Conservation (phyloP, 2,888 invertebrate genomes). For the Mesodorylaimus sp. region DNA sequence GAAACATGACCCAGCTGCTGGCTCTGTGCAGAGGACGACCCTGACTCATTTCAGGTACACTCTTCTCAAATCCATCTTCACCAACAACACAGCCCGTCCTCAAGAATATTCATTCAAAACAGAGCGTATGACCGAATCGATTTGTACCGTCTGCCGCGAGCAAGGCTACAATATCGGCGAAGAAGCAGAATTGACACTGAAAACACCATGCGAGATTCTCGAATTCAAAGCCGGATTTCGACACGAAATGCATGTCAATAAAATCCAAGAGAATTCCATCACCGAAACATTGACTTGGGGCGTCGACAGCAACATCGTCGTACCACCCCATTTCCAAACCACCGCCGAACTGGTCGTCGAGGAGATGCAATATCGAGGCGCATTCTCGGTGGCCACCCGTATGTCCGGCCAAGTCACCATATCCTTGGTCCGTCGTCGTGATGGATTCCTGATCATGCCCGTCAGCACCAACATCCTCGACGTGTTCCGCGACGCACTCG, state of each 20-base stretch:
- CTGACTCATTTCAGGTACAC: too few species aligned
- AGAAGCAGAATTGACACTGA: conserved; percentile 33
- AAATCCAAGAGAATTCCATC: conserved; percentile 28
- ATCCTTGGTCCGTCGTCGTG: conserved; percentile 16
- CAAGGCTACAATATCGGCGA: conserved; percentile 20
- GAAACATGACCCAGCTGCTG: too few species aligned
- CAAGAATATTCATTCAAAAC: conserved; percentile 30
- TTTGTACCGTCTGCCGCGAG: conserved; percentile 24
- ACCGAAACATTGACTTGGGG: conserved; percentile 35
- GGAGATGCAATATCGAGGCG: conserved; percentile 35
- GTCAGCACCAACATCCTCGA: conserved; percentile 23
- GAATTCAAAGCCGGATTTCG: conserved; percentile 32
- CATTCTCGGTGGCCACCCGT: conserved; percentile 30
- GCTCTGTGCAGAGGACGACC: too few species aligned
- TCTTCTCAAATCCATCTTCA: conserved; percentile 21
- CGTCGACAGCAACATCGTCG: conserved; percentile 35
- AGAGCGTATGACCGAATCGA: conserved; percentile 26
- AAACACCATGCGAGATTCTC: conserved; percentile 34
- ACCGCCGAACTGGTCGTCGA: conserved; percentile 35
- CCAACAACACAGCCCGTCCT: conserved; percentile 25
- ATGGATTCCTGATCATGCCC: conserved; percentile 24
- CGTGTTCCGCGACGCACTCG: conserved; percentile 17
- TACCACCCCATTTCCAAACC: conserved; percentile 29
- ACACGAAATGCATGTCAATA: conserved; percentile 30
- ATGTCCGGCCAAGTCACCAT: conserved; percentile 13